Percentiles rank a stretch among this genome's conserved stretches.
Evolutionary conservation across 1,140 invertebrate species (phyloP).

Genomic region (Drosophila nigromelanica): DNA sequence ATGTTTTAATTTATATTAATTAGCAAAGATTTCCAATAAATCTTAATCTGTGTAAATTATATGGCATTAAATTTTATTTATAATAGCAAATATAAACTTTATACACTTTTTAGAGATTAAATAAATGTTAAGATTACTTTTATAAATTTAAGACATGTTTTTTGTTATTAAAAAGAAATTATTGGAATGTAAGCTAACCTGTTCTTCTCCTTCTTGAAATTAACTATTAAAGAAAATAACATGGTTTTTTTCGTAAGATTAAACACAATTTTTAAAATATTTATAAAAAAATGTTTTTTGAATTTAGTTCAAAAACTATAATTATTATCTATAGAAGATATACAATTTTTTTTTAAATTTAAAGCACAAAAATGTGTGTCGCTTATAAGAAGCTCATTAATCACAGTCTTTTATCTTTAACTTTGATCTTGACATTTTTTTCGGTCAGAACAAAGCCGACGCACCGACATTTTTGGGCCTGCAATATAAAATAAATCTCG

Average conservation of each 20-base stretch:
- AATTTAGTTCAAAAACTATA: not conserved
- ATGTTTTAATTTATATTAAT: not conserved
- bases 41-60: not conserved
- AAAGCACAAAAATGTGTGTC: slow-evolving; percentile 28
- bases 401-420: slow-evolving; percentile 50
- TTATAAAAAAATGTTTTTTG: no score
- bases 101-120: no score
- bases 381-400: slow-evolving; percentile 41
- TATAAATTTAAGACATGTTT: not conserved
- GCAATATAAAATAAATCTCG: slow-evolving; percentile 19
- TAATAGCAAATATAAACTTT: not conserved
- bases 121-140: no score
- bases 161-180: no score
- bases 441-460: slow-evolving; percentile 25
- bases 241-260: no score
- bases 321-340: not conserved
- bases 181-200: no score
- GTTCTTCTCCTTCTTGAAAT: no score
- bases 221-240: no score
- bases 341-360: slow-evolving; percentile 10
- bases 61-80: not conserved
- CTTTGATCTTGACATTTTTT: slow-evolving; percentile 68
- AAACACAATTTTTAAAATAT: no score
- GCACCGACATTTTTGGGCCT: slow-evolving; percentile 34
- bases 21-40: slow-evolving; percentile 8